Percentiles rank a stretch among this genome's conserved stretches.
Conservation (phyloP, 2,113 vertebrate species). For the Leucopsar rothschildi region DNA sequence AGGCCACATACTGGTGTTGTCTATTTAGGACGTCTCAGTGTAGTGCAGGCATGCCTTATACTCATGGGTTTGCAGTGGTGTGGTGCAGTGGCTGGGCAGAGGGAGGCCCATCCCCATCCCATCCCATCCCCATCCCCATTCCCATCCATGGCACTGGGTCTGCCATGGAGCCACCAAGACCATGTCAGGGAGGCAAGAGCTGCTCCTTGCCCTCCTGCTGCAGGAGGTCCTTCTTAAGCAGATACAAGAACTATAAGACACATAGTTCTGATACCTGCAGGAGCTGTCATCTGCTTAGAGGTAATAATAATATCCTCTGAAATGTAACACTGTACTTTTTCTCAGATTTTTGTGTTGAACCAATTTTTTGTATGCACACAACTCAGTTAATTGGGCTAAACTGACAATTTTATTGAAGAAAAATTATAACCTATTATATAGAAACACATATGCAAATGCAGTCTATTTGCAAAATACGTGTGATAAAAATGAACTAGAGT, state of each 20-base stretch:
- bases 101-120: not conserved
- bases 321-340: not conserved
- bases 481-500: not conserved
- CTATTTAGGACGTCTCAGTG: not conserved
- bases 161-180: not conserved
- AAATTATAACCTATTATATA: not conserved
- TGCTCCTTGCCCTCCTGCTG: not conserved
- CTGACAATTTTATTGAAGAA: not conserved
- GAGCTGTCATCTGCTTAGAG: not conserved
- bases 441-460: not conserved
- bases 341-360: not conserved
- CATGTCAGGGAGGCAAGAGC: not conserved
- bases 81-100: accelerated
- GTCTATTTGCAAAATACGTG: not conserved
- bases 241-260: not conserved
- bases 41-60: not conserved
- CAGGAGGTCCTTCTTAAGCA: not conserved
- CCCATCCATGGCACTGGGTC: not conserved
- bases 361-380: not conserved
- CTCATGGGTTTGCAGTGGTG: not conserved
- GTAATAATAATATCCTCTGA: not conserved
- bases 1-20: accelerated
- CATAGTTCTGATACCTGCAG: not conserved
- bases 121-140: too few species aligned
- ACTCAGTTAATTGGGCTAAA: not conserved